These are phyloP conservation scores for Leptodirus hochenwartii DNA, from an alignment of 2,888 invertebrate species.

Conservation along the genomic window DNA sequence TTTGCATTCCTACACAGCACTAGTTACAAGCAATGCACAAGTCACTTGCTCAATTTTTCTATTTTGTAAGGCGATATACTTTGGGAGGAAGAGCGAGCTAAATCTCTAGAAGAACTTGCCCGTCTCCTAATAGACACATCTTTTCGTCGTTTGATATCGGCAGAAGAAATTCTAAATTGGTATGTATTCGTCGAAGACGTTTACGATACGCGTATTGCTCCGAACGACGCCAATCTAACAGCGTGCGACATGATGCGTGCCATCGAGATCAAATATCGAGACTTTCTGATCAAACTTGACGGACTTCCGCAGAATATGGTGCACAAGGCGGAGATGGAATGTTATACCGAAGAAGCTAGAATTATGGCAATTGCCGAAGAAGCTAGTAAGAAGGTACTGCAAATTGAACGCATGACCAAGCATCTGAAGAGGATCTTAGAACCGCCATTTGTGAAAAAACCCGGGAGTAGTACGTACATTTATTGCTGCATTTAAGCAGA, in stretches of 20 bases:
- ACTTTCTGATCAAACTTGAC: slow-evolving; percentile 31
- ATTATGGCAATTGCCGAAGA: slow-evolving; percentile 33
- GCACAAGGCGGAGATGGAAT: slow-evolving; percentile 31
- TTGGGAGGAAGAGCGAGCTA: slow-evolving; percentile 32
- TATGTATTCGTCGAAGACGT: slow-evolving; percentile 42
- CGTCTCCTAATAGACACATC: slow-evolving; percentile 33
- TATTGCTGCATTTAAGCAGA: not conserved
- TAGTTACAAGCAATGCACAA: too few relatives aligned
- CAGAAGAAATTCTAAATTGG: slow-evolving; percentile 36
- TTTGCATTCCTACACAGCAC: too few relatives aligned
- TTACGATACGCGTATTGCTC: slow-evolving; percentile 37
- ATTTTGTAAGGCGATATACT: too few relatives aligned
- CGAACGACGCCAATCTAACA: slow-evolving; percentile 37
- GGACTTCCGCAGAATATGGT: slow-evolving; percentile 34
- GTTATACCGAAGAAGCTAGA: slow-evolving; percentile 30
- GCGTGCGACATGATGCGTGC: slow-evolving; percentile 36
- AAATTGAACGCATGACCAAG: slow-evolving; percentile 30
- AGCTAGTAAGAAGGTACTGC: slow-evolving; percentile 37
- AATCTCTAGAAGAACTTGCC: slow-evolving; percentile 33
- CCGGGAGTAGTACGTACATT: slow-evolving; percentile 13
- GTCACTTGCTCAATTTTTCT: too few relatives aligned
- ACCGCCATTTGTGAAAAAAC: slow-evolving; percentile 17
- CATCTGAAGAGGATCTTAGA: slow-evolving; percentile 28
- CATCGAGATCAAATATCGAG: slow-evolving; percentile 32
- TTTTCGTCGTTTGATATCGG: slow-evolving; percentile 36